Evolutionary conservation across 2,888 invertebrate genomes (phyloP).

Genomic region (Cephalotes varians): DNA sequence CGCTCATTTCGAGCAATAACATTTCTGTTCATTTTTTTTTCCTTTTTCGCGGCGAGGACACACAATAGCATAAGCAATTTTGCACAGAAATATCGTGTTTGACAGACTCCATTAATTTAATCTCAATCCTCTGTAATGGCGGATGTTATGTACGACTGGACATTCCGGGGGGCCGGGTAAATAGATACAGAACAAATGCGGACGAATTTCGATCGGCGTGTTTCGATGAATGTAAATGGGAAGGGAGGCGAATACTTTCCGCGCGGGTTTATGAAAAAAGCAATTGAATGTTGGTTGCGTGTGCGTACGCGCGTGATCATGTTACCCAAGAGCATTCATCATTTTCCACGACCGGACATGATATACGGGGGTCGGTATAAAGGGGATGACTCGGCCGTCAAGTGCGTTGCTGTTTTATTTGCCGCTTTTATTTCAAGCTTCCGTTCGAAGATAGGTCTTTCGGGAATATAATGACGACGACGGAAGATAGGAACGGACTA

Average conservation of each 20-base stretch:
- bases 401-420: constrained; percentile 45
- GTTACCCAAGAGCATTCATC: constrained; percentile 44
- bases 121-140: constrained; percentile 32
- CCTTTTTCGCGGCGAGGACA: not conserved
- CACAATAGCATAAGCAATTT: constrained; percentile 18
- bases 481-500: not conserved
- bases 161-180: constrained; percentile 13
- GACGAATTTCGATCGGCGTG: constrained; percentile 16
- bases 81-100: not conserved
- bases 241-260: constrained; percentile 14
- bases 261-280: constrained; percentile 41
- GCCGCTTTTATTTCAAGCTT: constrained; percentile 44
- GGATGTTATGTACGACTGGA: constrained; percentile 6
- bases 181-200: constrained; percentile 29
- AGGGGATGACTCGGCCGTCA: constrained; percentile 43
- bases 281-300: constrained; percentile 33
- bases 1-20: not conserved
- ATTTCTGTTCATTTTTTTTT: not conserved
- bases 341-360: constrained; percentile 37
- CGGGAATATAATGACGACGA: constrained; percentile 2
- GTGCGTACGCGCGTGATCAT: constrained; percentile 23
- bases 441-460: constrained; percentile 25
- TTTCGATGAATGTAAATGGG: constrained; percentile 29
- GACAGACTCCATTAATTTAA: constrained; percentile 35
- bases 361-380: constrained; percentile 42